These are phyloP conservation scores for Anaspis maculata DNA, from an alignment of 2,888 invertebrate species.

Conservation along the genomic window DNA sequence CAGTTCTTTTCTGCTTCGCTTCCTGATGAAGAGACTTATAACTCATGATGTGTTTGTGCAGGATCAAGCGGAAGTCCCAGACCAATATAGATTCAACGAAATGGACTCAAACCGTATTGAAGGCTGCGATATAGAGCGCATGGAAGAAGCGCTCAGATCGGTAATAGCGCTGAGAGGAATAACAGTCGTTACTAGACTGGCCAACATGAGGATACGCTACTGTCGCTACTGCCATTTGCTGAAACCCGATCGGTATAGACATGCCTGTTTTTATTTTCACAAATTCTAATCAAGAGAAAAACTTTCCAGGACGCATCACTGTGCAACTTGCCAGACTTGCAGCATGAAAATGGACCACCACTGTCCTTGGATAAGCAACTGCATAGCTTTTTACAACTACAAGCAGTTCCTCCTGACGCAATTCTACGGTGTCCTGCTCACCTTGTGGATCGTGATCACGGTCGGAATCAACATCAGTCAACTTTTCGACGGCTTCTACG, in stretches of 20 bases:
- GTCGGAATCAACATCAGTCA: constrained; percentile 2
- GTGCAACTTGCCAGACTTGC: constrained; percentile 26
- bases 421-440: constrained; percentile 21
- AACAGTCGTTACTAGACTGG: constrained; percentile 69
- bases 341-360: constrained; percentile 35
- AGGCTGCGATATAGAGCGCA: constrained; percentile 7
- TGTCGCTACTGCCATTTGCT: constrained; percentile 26
- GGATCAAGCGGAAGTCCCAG: constrained; percentile 17
- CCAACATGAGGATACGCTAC: constrained; percentile 55
- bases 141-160: constrained; percentile 14
- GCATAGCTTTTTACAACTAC: constrained; percentile 28
- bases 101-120: constrained; percentile 8
- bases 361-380: constrained; percentile 32
- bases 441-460: constrained; percentile 16
- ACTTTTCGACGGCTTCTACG: constrained; percentile 3
- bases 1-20: too few species aligned
- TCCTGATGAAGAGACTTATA: too few species aligned
- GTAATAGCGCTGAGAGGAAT: constrained; percentile 40
- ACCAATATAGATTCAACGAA: constrained; percentile 17
- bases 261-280: too few species aligned
- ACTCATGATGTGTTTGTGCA: too few species aligned
- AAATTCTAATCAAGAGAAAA: too few species aligned
- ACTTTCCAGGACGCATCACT: constrained; percentile 32
- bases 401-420: constrained; percentile 27
- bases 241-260: constrained; percentile 34